Conservation (phyloP, 2,797 vertebrate genomes). For the Manis javanica region DNA sequence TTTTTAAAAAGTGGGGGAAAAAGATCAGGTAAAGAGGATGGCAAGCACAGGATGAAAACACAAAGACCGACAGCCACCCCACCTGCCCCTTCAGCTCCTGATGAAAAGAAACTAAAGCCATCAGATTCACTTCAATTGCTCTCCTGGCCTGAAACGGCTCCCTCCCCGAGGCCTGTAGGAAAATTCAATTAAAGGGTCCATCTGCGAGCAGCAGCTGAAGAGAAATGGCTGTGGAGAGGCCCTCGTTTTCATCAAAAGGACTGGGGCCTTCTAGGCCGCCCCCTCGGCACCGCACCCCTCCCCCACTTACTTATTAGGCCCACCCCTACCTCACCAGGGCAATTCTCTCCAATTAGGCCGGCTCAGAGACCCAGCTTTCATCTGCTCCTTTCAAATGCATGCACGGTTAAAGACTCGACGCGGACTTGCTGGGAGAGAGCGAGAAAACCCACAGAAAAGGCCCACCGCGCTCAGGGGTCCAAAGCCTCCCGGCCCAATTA, state of each 20-base stretch:
- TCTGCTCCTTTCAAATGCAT: conserved; percentile 82
- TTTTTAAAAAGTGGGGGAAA: background rate
- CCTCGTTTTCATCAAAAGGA: conserved; percentile 87
- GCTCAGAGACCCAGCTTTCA: conserved; percentile 82
- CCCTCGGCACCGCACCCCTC: conserved; percentile 22
- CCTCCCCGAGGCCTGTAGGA: conserved; percentile 87
- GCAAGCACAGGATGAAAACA: background rate
- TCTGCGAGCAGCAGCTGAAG: conserved; percentile 89
- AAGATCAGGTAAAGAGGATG: background rate
- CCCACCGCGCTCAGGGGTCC: conserved; percentile 72
- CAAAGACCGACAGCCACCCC: conserved; percentile 23
- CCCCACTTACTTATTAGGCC: conserved; percentile 79
- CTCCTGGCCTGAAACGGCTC: conserved; percentile 87
- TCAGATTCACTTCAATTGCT: conserved; percentile 88
- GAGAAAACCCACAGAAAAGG: background rate
- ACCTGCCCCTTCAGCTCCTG: conserved; percentile 79
- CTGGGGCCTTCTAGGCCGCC: background rate
- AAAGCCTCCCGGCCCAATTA: conserved; percentile 73
- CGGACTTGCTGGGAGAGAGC: background rate
- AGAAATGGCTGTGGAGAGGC: conserved; percentile 86
- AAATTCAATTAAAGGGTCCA: conserved; percentile 91
- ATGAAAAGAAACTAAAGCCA: conserved; percentile 84
- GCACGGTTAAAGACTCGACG: conserved; percentile 73
- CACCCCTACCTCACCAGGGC: conserved; percentile 78
- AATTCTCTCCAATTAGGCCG: conserved; percentile 84